A percentile compares a stretch with the other conserved stretches of the same genome.
phyloP scores from a whole-genome alignment of 2,797 vertebrate species.

The Tauraco hartlaubi region DNA sequence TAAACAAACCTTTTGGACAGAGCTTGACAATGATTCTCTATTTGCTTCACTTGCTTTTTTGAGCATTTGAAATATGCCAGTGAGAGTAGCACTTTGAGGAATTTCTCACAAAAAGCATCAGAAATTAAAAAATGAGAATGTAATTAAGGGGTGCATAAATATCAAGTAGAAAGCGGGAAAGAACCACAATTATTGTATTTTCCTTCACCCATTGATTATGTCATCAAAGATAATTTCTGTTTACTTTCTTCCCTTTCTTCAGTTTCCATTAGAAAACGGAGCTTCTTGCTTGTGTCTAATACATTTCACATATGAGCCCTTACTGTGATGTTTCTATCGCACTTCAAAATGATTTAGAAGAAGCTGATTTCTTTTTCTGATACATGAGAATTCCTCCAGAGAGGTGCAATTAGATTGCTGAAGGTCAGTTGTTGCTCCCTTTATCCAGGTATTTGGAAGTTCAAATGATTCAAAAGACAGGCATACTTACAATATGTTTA shows the following conservation, averaged over 20 bases:
- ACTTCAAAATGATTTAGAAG: neutral
- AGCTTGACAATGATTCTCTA: neutral
- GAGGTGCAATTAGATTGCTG: neutral
- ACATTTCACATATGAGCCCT: constrained; percentile 7
- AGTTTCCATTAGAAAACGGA: constrained; percentile 12
- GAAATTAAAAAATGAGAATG: constrained; percentile 61
- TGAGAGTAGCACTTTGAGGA: constrained; percentile 48
- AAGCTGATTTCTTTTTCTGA: neutral
- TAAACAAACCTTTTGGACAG: neutral
- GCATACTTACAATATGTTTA: neutral
- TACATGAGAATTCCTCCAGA: neutral
- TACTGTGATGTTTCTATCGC: neutral
- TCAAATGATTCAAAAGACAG: neutral
- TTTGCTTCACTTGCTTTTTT: constrained; percentile 33
- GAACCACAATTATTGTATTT: constrained; percentile 54
- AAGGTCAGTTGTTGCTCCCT: neutral
- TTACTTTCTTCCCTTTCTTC: constrained; percentile 36
- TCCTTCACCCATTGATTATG: constrained; percentile 54
- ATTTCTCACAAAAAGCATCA: constrained; percentile 43
- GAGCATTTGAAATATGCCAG: constrained; percentile 33
- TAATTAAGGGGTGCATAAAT: constrained; percentile 56
- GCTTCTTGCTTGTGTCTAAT: neutral
- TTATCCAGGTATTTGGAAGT: neutral
- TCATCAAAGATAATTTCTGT: constrained; percentile 66
- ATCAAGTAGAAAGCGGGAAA: constrained; percentile 46